Conservation (phyloP, 2,113 vertebrate species). For the Dipodomys stephensi region DNA sequence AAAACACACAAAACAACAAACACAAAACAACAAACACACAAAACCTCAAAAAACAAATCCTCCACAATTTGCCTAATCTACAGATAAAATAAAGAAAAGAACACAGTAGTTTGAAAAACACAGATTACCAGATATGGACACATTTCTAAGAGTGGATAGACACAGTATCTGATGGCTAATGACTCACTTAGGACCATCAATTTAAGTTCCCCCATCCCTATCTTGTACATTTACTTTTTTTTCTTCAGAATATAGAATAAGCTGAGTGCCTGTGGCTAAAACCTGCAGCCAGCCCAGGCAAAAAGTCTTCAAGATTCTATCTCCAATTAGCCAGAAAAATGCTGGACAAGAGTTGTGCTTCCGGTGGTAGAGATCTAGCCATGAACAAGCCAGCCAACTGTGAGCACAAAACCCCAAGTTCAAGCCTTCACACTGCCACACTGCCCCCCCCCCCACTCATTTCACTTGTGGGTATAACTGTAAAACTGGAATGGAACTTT, state of each 20-base stretch:
- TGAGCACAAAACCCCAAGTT: too few species aligned
- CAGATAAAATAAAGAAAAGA: background rate
- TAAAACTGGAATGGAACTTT: background rate
- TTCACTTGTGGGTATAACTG: background rate
- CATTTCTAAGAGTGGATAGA: background rate
- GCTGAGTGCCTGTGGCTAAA: too few species aligned
- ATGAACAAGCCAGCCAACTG: too few species aligned
- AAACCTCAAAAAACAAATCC: background rate
- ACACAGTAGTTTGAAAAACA: background rate
- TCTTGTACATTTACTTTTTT: background rate
- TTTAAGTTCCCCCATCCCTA: background rate
- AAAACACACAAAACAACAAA: too few species aligned
- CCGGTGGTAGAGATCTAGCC: too few species aligned
- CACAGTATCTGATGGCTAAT: background rate
- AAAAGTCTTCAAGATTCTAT: too few species aligned
- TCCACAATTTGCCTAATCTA: background rate
- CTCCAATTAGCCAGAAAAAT: too few species aligned
- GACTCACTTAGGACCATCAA: background rate
- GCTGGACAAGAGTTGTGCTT: too few species aligned
- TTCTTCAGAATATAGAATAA: background rate
- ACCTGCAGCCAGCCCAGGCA: too few species aligned
- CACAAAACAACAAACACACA: background rate
- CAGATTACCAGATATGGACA: background rate
- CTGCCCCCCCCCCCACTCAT: background rate
- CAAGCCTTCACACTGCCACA: too few species aligned